Evolutionary conservation across 2,888 invertebrate genomes (phyloP), one percentile per base, ranked within the genome.

Genomic region (Nematopogon swammerdamellus): DNA sequence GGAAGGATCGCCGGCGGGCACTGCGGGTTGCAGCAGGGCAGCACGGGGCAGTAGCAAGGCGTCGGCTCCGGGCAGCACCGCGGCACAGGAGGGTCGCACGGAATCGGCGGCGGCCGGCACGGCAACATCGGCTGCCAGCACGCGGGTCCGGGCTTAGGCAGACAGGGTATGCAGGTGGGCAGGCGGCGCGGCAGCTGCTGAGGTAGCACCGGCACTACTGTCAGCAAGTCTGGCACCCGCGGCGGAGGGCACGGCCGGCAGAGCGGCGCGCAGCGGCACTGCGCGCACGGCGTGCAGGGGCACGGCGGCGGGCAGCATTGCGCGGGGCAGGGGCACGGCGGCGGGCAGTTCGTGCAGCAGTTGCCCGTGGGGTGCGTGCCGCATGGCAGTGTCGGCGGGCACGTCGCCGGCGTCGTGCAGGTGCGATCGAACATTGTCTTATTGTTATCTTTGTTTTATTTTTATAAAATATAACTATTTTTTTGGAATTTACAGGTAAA

Each of bases 1-100:
- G 77, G 77, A 25, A 76, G 42, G 44, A 80, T 80, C 10, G 83
- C 81, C 1, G 83, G 70, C 2, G 83, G 82, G 55, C 80, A 80
- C 53, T 80, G 75, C 1, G 82, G 80, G 51, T 77, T 77, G 58
- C 69, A 72, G 57, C 72, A 70, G 1, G 79, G 79, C 20, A 77
- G 55, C 3, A 75, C 71, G 30, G 79, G 77, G 52, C 71, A 73
- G 52, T 71, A 72, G 56, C 75, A 77, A 0, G 66, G 67, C 17
- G 60, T 72, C 16, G 64, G 82, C 57, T 69, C 79, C 54, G 64
- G 81, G 59, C 67, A 76, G 47, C 65, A 76, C 58, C 60, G 59
- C 1, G 72, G 57, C 51, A 80, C 79, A 36, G 77, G 70, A 49
- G 69, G 73, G 58, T 77, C 68, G 58, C 77, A 70, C 44, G 72